phyloP scores from a whole-genome alignment of 2,888 invertebrate genomes.

The Drosophila eohydei region DNA sequence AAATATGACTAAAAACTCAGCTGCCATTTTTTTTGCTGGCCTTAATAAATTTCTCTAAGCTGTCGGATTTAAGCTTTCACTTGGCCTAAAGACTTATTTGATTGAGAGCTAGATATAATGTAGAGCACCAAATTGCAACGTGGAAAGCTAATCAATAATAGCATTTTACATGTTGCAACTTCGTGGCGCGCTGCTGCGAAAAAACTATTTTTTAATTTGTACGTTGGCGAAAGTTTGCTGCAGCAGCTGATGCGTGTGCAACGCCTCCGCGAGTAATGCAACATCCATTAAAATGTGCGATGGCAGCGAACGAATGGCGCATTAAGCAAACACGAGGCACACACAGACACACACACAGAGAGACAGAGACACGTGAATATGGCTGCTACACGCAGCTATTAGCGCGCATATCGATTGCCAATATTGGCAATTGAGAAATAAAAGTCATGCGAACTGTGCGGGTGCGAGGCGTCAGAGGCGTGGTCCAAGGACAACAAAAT shows the following conservation, averaged over 20 bases:
- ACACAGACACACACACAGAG: neutral
- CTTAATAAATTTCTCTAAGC: constrained; percentile 31
- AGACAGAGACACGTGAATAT: neutral
- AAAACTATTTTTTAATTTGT: constrained; percentile 74
- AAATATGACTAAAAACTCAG: neutral
- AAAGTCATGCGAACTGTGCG: constrained; percentile 13
- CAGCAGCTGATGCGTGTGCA: constrained; percentile 41
- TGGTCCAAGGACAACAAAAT: constrained; percentile 50
- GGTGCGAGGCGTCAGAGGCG: neutral
- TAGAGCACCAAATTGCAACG: constrained; percentile 8
- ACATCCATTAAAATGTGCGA: constrained; percentile 66
- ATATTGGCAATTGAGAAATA: constrained; percentile 66
- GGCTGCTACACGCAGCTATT: constrained; percentile 48
- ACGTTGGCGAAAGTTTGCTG: constrained; percentile 38
- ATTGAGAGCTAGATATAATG: neutral
- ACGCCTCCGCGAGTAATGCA: constrained; percentile 62
- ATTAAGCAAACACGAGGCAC: constrained; percentile 44
- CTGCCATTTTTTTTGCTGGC: neutral
- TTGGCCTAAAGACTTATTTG: neutral
- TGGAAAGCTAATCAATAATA: constrained; percentile 59
- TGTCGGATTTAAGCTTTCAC: neutral
- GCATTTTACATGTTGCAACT: constrained; percentile 49
- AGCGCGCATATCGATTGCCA: constrained; percentile 69
- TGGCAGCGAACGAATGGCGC: constrained; percentile 34
- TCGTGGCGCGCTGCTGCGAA: constrained; percentile 18